phyloP scores from a whole-genome alignment of 2,888 invertebrate genomes.

The Platycheirus albimanus region DNA sequence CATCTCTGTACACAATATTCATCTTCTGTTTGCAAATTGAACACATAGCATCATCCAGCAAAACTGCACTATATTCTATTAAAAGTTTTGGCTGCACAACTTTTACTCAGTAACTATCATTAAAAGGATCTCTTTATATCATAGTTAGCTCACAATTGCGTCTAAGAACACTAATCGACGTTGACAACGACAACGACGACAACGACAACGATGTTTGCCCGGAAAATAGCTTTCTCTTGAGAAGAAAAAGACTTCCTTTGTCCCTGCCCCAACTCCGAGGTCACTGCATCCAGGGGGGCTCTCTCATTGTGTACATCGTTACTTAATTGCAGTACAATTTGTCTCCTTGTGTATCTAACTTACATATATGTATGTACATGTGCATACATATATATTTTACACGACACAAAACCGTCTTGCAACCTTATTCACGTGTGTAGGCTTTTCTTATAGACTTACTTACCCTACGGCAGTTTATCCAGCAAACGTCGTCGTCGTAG shows the following conservation, averaged over 20 bases:
- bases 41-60: not conserved
- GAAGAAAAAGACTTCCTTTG: conserved; percentile 48
- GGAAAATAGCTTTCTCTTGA: conserved; percentile 35
- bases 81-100: conserved; percentile 30
- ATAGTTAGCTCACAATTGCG: conserved; percentile 36
- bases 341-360: conserved; percentile 39
- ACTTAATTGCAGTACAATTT: conserved; percentile 72
- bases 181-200: conserved; percentile 13
- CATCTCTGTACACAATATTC: conserved; percentile 15
- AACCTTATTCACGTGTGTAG: conserved; percentile 17
- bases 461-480: conserved; percentile 46
- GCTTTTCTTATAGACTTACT: conserved; percentile 51
- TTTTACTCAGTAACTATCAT: conserved; percentile 27
- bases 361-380: no score
- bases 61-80: conserved; percentile 5
- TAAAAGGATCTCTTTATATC: conserved; percentile 33
- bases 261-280: conserved; percentile 62
- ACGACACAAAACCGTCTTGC: conserved; percentile 15
- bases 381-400: not conserved
- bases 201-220: conserved; percentile 22
- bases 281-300: conserved; percentile 37
- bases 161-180: conserved; percentile 62
- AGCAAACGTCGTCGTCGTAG: conserved; percentile 9
- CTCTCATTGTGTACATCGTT: conserved; percentile 67
- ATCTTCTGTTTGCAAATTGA: conserved; percentile 16